Evolutionary conservation across 2,113 vertebrate species (phyloP).

Genomic region (Pristiophorus japonicus): DNA sequence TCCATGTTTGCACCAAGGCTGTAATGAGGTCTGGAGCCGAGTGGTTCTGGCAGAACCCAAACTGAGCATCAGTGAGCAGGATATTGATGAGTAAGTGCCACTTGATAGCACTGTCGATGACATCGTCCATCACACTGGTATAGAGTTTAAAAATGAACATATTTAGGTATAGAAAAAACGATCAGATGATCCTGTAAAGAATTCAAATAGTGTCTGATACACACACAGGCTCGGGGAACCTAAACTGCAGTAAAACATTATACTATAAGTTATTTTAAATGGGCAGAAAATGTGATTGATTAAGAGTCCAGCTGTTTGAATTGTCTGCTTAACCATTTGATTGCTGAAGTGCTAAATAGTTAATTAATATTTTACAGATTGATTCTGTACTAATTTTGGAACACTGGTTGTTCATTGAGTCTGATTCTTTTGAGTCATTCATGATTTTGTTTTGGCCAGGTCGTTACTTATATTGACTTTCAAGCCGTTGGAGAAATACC

Average conservation of each 20-base stretch:
- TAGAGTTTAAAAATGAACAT: neutral
- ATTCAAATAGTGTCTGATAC: neutral
- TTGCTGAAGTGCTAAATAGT: neutral
- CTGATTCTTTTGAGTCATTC: neutral
- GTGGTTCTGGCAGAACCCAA: too few relatives aligned
- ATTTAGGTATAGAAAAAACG: neutral
- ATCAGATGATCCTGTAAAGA: too few relatives aligned
- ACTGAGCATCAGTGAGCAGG: too few relatives aligned
- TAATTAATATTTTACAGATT: neutral
- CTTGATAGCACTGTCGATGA: too few relatives aligned
- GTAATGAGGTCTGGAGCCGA: too few relatives aligned
- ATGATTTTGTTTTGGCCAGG: neutral
- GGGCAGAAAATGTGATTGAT: neutral
- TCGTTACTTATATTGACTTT: too few relatives aligned
- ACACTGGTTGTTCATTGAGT: neutral
- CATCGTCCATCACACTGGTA: neutral
- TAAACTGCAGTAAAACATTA: slow-evolving; percentile 24
- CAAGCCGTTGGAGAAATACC: too few relatives aligned
- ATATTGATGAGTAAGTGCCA: too few relatives aligned
- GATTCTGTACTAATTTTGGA: too few relatives aligned
- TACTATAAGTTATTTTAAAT: slow-evolving; percentile 22
- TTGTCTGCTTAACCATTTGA: neutral
- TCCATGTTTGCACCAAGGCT: too few relatives aligned
- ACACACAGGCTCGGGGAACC: neutral
- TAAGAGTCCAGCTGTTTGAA: neutral